phyloP scores from a whole-genome alignment of 2,888 invertebrate genomes.

The Phyllotreta cruciferae region DNA sequence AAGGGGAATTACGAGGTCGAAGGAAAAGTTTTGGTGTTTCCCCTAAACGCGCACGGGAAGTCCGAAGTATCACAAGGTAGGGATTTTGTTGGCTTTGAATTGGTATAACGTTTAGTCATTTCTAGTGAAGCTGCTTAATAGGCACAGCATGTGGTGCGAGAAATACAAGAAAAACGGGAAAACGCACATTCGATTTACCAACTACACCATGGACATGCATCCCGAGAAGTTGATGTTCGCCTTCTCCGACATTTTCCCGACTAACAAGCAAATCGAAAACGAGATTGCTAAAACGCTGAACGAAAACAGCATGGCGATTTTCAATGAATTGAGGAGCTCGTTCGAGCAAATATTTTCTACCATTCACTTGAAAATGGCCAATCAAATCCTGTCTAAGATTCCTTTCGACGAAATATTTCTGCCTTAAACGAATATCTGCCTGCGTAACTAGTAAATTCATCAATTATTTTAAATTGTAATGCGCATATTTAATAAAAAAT shows the following conservation, averaged over 20 bases:
- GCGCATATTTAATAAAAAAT: not conserved
- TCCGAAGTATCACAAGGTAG: constrained; percentile 71
- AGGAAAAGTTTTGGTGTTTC: constrained; percentile 70
- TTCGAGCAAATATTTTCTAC: constrained; percentile 43
- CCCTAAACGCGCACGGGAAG: constrained; percentile 71
- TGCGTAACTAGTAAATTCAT: too few relatives aligned
- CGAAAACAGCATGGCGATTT: constrained; percentile 47
- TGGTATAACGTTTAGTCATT: constrained; percentile 23
- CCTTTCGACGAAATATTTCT: constrained; percentile 48
- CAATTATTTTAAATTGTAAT: not conserved
- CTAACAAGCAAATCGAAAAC: constrained; percentile 47
- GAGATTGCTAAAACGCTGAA: constrained; percentile 47
- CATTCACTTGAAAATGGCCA: constrained; percentile 41
- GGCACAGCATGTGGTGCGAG: constrained; percentile 44
- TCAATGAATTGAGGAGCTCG: constrained; percentile 45
- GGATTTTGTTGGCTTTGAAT: constrained; percentile 22
- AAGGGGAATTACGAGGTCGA: constrained; percentile 72
- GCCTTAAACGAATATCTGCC: constrained; percentile 2
- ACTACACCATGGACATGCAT: constrained; percentile 63
- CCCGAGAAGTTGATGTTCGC: constrained; percentile 59
- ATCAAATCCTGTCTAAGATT: constrained; percentile 46
- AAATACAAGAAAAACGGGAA: constrained; percentile 47
- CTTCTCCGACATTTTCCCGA: constrained; percentile 47
- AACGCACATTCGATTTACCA: constrained; percentile 39
- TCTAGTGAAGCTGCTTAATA: constrained; percentile 41